Evolutionary conservation across 2,888 invertebrate genomes (phyloP), one percentile per base, ranked within the genome.

Genomic region (Nymphalis polychloros): DNA sequence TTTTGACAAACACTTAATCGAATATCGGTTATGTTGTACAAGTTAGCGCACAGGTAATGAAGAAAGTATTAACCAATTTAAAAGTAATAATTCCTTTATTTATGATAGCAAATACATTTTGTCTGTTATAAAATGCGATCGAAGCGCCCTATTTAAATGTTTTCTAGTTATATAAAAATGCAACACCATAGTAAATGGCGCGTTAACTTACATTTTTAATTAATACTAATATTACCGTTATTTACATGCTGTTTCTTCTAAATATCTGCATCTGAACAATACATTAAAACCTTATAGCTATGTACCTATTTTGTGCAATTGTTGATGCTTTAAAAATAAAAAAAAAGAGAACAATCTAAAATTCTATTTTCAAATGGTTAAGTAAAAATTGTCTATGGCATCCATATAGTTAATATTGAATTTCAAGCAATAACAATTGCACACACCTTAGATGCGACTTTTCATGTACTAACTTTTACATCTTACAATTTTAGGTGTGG

Each of bases 201-300:
- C 75, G 75, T 79, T 75, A 69, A 79, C 78, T 82, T 83, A 81
- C 64, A 76, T 70, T 68, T 57, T 63, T 79, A 78, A 78, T 86
- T 82, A 84, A 82, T 76, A 82, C 83, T 86, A 86, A 83, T 59
- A 79, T 84, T 84, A 84, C 77, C 79, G 81, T 87, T 91, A 91
- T 90, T 89, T 91, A 92, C 92, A 91, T 84, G 86, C 83, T 85
- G 87, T 87, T 89, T 87, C 91, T 89, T 89, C 91, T 90, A 90
- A 91, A 92, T 92, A 91, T 91, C 88, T 90, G 90, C 92, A 90
- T 92, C 92, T 91, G 92, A 92, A 92, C 90, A 92, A 90, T 90
- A 92, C 89, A 88, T 89, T 92, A 90, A 90, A 91, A 90, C 86
- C 90, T 92, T 90, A 92, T 71, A 71, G 65, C 88, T 90, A 90